These are phyloP conservation scores for Eumaeus atala DNA, from an alignment of 1,140 invertebrate genomes.

Conservation along the genomic window DNA sequence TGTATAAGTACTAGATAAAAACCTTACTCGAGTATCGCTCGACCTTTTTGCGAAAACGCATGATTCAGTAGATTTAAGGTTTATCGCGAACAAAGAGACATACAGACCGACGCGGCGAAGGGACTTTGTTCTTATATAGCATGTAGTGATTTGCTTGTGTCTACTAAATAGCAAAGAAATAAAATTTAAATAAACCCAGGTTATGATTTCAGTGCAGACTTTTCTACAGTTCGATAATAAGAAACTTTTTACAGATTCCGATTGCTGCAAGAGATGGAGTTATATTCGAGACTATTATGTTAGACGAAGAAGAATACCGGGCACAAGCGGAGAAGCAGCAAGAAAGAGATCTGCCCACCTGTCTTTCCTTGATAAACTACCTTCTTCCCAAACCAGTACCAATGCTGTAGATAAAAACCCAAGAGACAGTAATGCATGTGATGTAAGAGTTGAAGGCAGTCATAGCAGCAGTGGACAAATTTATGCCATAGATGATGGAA, in stretches of 20 bases:
- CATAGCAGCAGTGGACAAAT: conserved; percentile 5
- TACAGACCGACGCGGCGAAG: too few species aligned
- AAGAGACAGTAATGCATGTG: not conserved
- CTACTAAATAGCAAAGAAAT: too few species aligned
- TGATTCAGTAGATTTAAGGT: too few species aligned
- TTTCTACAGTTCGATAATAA: too few species aligned
- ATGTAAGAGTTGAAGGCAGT: not conserved
- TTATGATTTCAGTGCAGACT: too few species aligned
- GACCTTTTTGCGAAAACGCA: too few species aligned
- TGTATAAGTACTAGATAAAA: too few species aligned
- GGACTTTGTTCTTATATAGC: too few species aligned
- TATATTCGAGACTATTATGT: conserved; percentile 18
- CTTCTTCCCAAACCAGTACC: conserved; percentile 7
- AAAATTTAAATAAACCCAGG: too few species aligned
- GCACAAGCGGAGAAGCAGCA: conserved; percentile 12
- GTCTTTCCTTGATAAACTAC: conserved; percentile 14
- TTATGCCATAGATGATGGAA: not conserved
- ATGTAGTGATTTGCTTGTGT: too few species aligned
- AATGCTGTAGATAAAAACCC: not conserved
- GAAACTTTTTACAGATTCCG: conserved; percentile 12
- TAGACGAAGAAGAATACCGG: conserved; percentile 16
- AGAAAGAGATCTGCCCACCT: conserved; percentile 15
- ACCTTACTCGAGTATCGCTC: too few species aligned
- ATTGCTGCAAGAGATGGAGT: conserved; percentile 19
- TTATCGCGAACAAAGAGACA: too few species aligned